Base-by-base conservation (phyloP, 2,888 invertebrate genomes). In the Eucriotettix oculatus region DNA sequence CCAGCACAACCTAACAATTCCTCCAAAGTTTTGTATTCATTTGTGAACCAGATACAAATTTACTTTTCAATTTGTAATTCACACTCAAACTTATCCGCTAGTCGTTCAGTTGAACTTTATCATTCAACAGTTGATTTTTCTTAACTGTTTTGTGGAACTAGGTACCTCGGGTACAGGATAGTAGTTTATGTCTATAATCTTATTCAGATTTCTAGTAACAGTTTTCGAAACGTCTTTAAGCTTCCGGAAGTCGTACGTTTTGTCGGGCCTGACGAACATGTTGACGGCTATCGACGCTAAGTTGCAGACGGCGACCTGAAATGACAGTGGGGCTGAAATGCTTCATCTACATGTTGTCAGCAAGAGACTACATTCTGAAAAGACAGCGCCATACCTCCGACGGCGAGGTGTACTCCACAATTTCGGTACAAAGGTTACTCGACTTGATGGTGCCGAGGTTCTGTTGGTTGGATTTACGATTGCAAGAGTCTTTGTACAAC, bases 361-460 rank as follows among this genome's bases (percentile, higher is more conserved):
- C 29, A 29, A 29, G 29, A 29, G 29, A 29, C 7, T 29, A 29
- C 29, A 29, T 2, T 5, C 29, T 29, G 2, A 29, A 29, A 29
- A 29, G 3, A 29, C 7, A 7, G 3, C 29, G 7, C 7, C 29
- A 7, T 29, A 29, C 29, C 80, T 98, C 97, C 74, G 95, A 92
- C 1, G 84, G 75, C 14, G 91, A 82, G 3, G 91, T 92, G 73
- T 95, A 99, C 72, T 99, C 91, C 0, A 99, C 84, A 66, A 99
- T 92, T 80, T 99, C 99, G 0, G 99, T 98, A 72, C 98, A 99
- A 48, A 99, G 78, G 73, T 99, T 99, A 68, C 95, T 94, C 73
- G 96, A 93, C 75, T 95, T 96, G 66, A 99, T 99, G 0, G 98
- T 98, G 14, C 99, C 99, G 61, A 99, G 76, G 75, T 99, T 97